phyloP scores from a whole-genome alignment of 2,797 vertebrate species.

The Sebastes itinus region DNA sequence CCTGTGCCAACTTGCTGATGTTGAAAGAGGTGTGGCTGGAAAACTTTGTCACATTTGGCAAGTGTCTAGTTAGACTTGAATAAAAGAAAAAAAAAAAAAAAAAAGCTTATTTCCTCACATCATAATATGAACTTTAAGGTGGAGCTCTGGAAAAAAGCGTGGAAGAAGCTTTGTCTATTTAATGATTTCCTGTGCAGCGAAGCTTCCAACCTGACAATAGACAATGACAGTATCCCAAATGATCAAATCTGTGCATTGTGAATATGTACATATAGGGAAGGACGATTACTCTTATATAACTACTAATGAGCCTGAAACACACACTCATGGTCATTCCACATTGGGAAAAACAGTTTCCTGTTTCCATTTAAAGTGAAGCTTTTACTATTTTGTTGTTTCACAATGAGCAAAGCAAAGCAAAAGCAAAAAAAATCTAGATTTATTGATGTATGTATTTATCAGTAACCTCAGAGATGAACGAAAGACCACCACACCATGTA shows the following conservation, averaged over 20 bases:
- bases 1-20: constrained; percentile 25
- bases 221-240: neutral
- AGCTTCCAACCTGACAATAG: neutral
- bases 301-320: neutral
- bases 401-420: neutral
- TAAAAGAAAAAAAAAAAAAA: neutral
- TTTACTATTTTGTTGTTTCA: neutral
- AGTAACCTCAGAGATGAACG: neutral
- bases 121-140: neutral
- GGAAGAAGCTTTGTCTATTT: neutral
- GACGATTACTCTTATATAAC: neutral
- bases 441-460: neutral
- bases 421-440: neutral
- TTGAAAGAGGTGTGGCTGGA: neutral
- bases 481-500: neutral
- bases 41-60: neutral
- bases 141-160: neutral
- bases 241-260: neutral
- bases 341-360: neutral
- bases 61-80: neutral
- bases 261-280: neutral
- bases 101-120: neutral
- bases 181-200: neutral
- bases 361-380: neutral
- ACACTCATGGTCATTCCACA: neutral